Conservation (phyloP, 2,113 vertebrate species). For the Ptilonorhynchus violaceus region DNA sequence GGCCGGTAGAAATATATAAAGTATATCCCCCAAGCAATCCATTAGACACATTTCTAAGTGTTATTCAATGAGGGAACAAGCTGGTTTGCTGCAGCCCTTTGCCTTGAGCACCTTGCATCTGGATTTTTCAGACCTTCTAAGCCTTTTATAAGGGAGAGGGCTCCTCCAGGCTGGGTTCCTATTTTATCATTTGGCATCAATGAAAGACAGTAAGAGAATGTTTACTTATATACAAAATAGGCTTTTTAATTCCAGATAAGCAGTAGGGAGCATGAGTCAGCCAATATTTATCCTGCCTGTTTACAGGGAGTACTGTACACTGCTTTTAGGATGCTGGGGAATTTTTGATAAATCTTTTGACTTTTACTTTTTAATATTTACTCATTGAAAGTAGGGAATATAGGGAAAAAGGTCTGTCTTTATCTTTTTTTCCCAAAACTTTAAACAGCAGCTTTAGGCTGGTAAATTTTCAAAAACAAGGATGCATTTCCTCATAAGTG, state of each 20-base stretch:
- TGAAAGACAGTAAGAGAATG: background rate
- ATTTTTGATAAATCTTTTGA: background rate
- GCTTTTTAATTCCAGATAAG: slow-evolving; percentile 2
- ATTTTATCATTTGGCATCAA: background rate
- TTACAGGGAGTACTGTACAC: background rate
- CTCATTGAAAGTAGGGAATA: background rate
- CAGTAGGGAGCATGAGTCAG: background rate
- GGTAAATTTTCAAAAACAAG: background rate
- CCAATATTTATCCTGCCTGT: background rate
- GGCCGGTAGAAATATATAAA: background rate
- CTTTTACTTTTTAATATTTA: background rate
- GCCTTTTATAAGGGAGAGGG: background rate
- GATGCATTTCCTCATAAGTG: accelerated
- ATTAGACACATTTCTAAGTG: background rate
- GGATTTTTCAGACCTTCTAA: background rate
- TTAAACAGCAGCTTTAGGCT: background rate
- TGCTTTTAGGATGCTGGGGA: background rate
- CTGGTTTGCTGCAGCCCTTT: background rate
- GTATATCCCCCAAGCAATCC: background rate
- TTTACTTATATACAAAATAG: background rate
- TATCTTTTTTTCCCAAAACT: background rate
- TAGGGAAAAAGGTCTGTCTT: background rate
- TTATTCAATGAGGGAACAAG: background rate
- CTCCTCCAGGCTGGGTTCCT: background rate
- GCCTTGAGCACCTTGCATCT: background rate